These are phyloP conservation scores for Dyspetes luteomarginatus DNA, from an alignment of 2,888 invertebrate species.

Conservation along the genomic window DNA sequence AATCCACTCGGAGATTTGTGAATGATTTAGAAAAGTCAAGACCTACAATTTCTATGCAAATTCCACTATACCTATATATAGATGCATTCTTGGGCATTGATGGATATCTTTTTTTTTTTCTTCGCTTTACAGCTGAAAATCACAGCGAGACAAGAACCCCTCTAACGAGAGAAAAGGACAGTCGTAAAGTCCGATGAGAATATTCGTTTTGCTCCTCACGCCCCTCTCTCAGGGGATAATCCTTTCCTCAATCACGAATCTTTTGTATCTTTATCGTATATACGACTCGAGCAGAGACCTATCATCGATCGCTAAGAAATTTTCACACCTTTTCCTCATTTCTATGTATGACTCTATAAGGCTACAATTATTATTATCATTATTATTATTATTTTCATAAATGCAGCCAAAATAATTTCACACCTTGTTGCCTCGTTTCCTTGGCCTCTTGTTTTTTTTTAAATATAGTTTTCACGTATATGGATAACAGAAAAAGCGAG, in stretches of 20 bases:
- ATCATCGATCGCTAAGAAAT: not conserved
- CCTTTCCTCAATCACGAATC: slow-evolving; percentile 72
- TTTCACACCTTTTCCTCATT: not conserved
- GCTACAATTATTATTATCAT: not conserved
- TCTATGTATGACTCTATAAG: not conserved
- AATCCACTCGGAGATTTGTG: not conserved
- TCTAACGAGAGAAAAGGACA: slow-evolving; percentile 60
- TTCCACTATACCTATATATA: not conserved
- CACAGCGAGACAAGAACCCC: slow-evolving; percentile 56
- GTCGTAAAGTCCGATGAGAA: slow-evolving; percentile 43
- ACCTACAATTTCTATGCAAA: not conserved
- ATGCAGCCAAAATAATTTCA: not conserved
- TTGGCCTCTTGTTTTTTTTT: too few relatives aligned
- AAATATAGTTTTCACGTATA: not conserved
- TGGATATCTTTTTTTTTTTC: not conserved
- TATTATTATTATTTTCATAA: not conserved
- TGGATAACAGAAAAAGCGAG: not conserved
- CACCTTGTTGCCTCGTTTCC: too few relatives aligned
- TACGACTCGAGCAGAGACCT: not conserved
- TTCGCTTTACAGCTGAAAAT: slow-evolving; percentile 22
- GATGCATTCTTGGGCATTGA: not conserved
- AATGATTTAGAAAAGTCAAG: slow-evolving; percentile 32
- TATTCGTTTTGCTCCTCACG: slow-evolving; percentile 42
- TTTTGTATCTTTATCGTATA: slow-evolving; percentile 66
- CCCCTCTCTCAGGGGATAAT: slow-evolving; percentile 65